These are phyloP conservation scores for Phoxinus dragarum DNA, from an alignment of 2,797 vertebrate species.

Conservation along the genomic window DNA sequence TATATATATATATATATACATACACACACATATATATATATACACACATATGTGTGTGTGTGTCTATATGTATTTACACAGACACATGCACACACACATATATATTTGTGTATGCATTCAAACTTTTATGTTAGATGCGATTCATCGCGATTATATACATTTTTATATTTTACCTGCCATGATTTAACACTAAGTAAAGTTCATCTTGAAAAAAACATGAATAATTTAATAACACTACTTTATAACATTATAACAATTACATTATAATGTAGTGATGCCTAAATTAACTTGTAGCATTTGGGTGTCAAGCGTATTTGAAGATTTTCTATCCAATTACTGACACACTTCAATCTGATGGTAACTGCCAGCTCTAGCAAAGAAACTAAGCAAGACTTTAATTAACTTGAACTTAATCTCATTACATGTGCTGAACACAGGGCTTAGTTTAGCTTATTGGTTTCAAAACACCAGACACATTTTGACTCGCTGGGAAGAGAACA, in stretches of 20 bases:
- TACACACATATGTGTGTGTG: too few relatives aligned
- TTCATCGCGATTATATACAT: too few relatives aligned
- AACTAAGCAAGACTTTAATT: constrained; percentile 37
- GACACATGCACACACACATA: too few relatives aligned
- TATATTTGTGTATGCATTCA: too few relatives aligned
- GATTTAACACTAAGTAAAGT: too few relatives aligned
- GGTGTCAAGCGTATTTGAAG: neutral
- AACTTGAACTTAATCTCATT: constrained; percentile 62
- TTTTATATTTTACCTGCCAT: too few relatives aligned
- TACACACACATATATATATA: too few relatives aligned
- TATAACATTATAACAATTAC: neutral
- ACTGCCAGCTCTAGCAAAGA: neutral
- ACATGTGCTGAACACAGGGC: constrained; percentile 53
- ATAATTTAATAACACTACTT: neutral
- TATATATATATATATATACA: too few relatives aligned
- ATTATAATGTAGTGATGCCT: neutral
- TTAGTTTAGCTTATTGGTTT: constrained; percentile 60
- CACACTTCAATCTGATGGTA: neutral
- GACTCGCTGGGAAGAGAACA: neutral
- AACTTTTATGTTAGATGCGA: too few relatives aligned
- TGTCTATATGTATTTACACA: too few relatives aligned
- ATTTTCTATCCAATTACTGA: neutral
- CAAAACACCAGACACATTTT: constrained; percentile 29
- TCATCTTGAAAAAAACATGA: too few relatives aligned
- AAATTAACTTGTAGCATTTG: neutral